Conservation (phyloP, 35 echinoderm and acorn worm genomes). For the Ophiothrix spiculata region DNA sequence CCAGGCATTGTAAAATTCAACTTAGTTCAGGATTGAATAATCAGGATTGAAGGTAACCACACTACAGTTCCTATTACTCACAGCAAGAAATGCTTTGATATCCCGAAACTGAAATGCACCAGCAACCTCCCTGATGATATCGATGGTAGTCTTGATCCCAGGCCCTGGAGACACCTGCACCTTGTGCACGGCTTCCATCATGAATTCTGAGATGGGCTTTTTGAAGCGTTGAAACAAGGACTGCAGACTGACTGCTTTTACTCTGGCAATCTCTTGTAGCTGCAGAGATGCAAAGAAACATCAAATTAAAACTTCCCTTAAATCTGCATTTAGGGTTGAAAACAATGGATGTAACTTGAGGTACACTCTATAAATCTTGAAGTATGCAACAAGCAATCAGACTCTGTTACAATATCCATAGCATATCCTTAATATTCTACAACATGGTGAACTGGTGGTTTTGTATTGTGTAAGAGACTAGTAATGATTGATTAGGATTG, state of each 20-base stretch:
- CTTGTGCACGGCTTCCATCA: constrained; percentile 78
- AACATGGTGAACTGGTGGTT: too few species aligned
- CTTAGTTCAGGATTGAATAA: not conserved
- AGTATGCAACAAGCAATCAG: too few species aligned
- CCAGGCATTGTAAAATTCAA: too few species aligned
- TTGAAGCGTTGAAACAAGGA: constrained; percentile 76
- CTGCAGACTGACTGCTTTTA: constrained; percentile 45
- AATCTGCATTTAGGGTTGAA: too few species aligned
- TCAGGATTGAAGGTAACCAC: not conserved
- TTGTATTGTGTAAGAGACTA: too few species aligned
- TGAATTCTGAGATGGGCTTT: constrained; percentile 85
- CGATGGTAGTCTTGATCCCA: constrained; percentile 16
- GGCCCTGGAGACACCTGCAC: constrained; percentile 11
- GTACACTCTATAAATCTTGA: too few species aligned
- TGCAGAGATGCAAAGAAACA: too few species aligned
- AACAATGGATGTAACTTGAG: too few species aligned
- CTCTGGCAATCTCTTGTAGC: constrained; percentile 73
- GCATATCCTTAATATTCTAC: too few species aligned
- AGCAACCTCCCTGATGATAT: constrained; percentile 54
- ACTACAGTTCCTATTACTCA: constrained; percentile 29
- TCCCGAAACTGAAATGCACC: constrained; percentile 68
- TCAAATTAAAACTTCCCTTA: too few species aligned
- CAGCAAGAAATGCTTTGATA: constrained; percentile 58
- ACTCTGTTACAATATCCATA: too few species aligned
- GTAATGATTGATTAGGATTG: too few species aligned